phyloP scores from a whole-genome alignment of 1,140 invertebrate genomes.

The Drosophila ironensis region DNA sequence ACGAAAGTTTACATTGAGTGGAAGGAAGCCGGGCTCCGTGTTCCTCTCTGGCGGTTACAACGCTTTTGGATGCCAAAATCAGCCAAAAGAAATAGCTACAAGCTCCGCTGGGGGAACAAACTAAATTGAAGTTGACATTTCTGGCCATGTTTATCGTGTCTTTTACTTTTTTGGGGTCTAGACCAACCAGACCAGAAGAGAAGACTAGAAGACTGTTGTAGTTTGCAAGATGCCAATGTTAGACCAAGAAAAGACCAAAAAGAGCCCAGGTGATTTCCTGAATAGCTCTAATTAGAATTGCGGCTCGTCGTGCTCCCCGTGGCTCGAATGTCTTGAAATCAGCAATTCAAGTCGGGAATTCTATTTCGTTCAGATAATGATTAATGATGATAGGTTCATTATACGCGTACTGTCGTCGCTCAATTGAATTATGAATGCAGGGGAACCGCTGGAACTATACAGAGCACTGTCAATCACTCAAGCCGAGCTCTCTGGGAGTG shows the following conservation, averaged over 20 bases:
- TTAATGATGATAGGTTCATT: constrained; percentile 67
- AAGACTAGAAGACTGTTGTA: not conserved
- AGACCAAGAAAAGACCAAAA: not conserved
- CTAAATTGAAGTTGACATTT: constrained; percentile 53
- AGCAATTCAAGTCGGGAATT: constrained; percentile 41
- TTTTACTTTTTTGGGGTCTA: constrained; percentile 3
- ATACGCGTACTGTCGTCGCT: constrained; percentile 62
- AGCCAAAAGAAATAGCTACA: constrained; percentile 17
- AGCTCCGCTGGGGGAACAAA: not conserved
- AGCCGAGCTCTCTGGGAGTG: not conserved
- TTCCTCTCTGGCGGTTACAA: constrained; percentile 44
- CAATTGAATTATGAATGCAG: constrained; percentile 42
- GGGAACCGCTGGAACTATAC: constrained; percentile 1
- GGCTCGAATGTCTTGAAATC: constrained; percentile 47
- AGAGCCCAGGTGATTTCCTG: constrained; percentile 23
- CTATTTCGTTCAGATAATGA: constrained; percentile 45
- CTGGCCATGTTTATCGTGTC: constrained; percentile 57
- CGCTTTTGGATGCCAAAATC: constrained; percentile 47
- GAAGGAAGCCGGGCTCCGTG: constrained; percentile 44
- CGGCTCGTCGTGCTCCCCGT: constrained; percentile 38
- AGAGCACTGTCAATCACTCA: constrained; percentile 19
- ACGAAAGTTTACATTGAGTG: constrained; percentile 63
- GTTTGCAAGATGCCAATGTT: constrained; percentile 12
- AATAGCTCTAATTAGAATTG: constrained; percentile 78
- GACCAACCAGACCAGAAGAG: not conserved